Evolutionary conservation across 2,888 invertebrate species (phyloP), one percentile per base, ranked within the genome.

Genomic region (Leptopilina syphax): DNA sequence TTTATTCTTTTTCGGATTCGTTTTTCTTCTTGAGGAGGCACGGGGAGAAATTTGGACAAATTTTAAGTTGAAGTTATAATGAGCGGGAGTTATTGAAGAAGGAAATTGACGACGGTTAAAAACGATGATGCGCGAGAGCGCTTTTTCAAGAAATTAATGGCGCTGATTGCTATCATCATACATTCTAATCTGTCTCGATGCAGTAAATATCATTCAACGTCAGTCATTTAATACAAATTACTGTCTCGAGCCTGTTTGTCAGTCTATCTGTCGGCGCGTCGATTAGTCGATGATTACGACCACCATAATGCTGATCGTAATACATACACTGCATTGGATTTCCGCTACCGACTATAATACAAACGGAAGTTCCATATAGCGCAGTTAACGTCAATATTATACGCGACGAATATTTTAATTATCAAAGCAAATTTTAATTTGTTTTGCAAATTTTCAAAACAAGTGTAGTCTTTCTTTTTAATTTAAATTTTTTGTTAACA

Each of bases 221-320:
- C 85, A 84, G 85, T 85, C 85, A 86, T 85, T 86, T 82, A 86
- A 85, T 82, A 83, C 83, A 81, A 84, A 88, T 88, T 85, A 88
- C 87, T 84, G 86, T 84, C 82, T 81, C 68, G 73, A 76, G 66
- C 77, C 80, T 81, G 84, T 83, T 77, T 65, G 77, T 82, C 84
- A 79, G 80, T 81, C 81, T 68, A 81, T 82, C 83, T 81, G 83
- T 84, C 82, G 79, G 79, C 79, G 84, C 81, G 86, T 85, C 86
- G 88, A 88, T 89, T 89, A 87, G 83, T 82, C 82, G 81, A 80
- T 86, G 84, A 85, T 87, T 85, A 85, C 80, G 78, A 34, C 57
- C 34, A 57, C 81, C 80, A 80, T 81, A 80, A 84, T 84, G 86
- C 81, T 81, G 82, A 77, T 76, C 79, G 83, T 86, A 86, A 87